Evolutionary conservation across 1,140 invertebrate species (phyloP).

Genomic region (Tribolium castaneum): DNA sequence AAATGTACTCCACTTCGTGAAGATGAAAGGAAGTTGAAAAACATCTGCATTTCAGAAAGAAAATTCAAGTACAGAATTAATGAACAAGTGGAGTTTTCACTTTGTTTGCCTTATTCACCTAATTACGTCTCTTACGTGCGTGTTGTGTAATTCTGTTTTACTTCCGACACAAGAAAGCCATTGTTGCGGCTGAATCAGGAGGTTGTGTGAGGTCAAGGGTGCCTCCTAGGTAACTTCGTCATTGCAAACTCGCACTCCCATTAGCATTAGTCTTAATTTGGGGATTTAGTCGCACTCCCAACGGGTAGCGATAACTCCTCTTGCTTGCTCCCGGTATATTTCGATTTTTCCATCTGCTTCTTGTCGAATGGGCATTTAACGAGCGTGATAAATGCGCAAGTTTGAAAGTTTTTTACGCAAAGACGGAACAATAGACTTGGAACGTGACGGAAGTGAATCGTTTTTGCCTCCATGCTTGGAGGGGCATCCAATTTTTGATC

Average conservation of each 20-base stretch:
- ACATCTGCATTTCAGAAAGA: background rate
- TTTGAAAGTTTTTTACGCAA: background rate
- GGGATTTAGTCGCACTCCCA: slow-evolving; percentile 9
- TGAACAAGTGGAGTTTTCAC: background rate
- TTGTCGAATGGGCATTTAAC: background rate
- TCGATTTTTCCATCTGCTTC: background rate
- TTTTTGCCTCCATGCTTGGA: background rate
- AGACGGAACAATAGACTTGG: background rate
- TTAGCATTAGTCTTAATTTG: slow-evolving; percentile 28
- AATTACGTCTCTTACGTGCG: background rate
- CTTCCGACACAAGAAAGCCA: background rate
- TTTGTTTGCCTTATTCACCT: background rate
- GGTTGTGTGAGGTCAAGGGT: slow-evolving; percentile 13
- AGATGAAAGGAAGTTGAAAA: background rate
- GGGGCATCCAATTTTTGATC: slow-evolving; percentile 11
- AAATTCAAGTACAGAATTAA: background rate
- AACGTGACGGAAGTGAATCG: background rate
- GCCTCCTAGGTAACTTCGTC: slow-evolving; percentile 6
- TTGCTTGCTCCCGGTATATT: background rate
- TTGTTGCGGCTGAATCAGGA: background rate
- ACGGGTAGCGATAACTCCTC: background rate
- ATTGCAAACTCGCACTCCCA: slow-evolving; percentile 9
- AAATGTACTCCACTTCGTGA: background rate
- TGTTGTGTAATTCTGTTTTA: slow-evolving; percentile 5
- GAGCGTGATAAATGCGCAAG: background rate